A percentile compares a stretch with the other conserved stretches of the same genome.
Evolutionary conservation across 2,113 vertebrate species (phyloP).

Genomic region (Spea multiplicata): DNA sequence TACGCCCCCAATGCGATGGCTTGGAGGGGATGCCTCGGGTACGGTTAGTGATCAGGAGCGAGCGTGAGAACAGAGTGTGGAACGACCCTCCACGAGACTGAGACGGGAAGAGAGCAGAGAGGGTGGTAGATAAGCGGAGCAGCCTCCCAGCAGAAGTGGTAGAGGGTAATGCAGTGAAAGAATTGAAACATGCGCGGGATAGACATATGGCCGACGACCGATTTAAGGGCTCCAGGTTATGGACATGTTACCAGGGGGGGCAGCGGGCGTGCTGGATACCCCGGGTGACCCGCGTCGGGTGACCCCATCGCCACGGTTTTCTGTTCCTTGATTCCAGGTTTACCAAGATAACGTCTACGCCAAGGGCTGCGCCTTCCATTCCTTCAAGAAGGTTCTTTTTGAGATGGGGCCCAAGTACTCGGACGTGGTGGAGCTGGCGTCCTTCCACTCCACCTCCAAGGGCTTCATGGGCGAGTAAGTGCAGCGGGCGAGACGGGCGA

Average conservation of each 20-base stretch:
- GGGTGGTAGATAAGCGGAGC: no score
- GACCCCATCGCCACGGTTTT: background rate
- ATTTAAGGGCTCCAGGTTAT: background rate
- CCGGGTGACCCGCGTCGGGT: background rate
- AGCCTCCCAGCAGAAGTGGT: no score
- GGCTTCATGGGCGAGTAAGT: constrained; percentile 95
- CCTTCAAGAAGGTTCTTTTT: constrained; percentile 89
- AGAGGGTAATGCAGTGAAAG: no score
- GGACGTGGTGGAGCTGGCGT: constrained; percentile 75
- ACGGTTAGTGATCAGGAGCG: no score
- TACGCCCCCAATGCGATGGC: no score
- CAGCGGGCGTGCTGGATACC: background rate
- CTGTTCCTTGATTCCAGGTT: constrained; percentile 49
- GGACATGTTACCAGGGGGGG: background rate
- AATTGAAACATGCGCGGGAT: no score
- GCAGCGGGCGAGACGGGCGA: accelerated
- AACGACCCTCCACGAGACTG: no score
- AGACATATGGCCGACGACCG: no score
- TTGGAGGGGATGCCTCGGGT: no score
- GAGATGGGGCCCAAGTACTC: constrained; percentile 86
- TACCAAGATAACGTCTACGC: constrained; percentile 92
- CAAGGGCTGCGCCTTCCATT: constrained; percentile 82
- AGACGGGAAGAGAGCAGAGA: no score
- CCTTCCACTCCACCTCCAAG: constrained; percentile 90
- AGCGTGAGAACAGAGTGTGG: no score